These are phyloP conservation scores for Oreonectes daqikongensis DNA, from an alignment of 2,797 vertebrate genomes.

Conservation along the genomic window DNA sequence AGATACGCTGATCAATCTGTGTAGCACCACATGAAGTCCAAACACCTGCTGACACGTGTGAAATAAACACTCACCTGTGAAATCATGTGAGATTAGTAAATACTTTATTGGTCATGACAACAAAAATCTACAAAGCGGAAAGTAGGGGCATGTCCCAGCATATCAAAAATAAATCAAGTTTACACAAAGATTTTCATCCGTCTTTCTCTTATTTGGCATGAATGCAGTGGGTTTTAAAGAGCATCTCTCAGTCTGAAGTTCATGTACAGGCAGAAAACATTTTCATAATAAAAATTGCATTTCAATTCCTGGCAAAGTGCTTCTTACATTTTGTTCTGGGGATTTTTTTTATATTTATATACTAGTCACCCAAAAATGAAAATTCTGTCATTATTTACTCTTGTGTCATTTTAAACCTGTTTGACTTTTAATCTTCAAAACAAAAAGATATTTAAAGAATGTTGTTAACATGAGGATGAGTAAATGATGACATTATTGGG, in stretches of 20 bases:
- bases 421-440: too few relatives aligned
- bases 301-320: background rate
- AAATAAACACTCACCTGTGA: background rate
- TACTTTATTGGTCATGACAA: slow-evolving; percentile 69
- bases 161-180: slow-evolving; percentile 57
- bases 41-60: background rate
- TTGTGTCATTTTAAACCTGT: too few relatives aligned
- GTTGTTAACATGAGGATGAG: too few relatives aligned
- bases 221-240: background rate
- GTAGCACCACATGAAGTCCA: too few relatives aligned
- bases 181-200: slow-evolving; percentile 51
- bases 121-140: slow-evolving; percentile 40
- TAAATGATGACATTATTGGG: too few relatives aligned
- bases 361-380: too few relatives aligned
- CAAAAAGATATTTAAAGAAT: too few relatives aligned
- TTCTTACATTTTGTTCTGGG: background rate
- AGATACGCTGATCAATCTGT: too few relatives aligned
- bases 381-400: too few relatives aligned
- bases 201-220: slow-evolving; percentile 29
- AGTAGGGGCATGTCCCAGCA: slow-evolving; percentile 36
- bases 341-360: background rate
- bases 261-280: background rate
- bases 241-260: slow-evolving; percentile 2
- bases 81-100: slow-evolving; percentile 59
- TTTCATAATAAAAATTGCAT: background rate